These are phyloP conservation scores for Drosophila picticornis DNA, from an alignment of 2,888 invertebrate species.

Conservation along the genomic window DNA sequence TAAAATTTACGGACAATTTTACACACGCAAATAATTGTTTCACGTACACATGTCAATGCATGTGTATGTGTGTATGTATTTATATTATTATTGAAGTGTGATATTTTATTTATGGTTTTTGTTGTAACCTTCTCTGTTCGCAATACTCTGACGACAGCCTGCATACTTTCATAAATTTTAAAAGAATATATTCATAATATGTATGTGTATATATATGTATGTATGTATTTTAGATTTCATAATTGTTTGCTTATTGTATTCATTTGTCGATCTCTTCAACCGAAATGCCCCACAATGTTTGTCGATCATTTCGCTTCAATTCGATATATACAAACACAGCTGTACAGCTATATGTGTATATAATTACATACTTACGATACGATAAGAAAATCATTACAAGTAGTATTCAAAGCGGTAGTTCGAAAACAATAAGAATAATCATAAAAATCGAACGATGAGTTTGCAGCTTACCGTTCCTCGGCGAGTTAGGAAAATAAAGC, in stretches of 20 bases:
- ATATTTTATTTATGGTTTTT: conserved; percentile 59
- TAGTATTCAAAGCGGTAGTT: conserved; percentile 7
- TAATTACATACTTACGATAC: conserved; percentile 16
- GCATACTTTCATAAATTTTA: conserved; percentile 76
- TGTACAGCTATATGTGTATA: neutral
- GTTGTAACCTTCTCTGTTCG: conserved; percentile 27
- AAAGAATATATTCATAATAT: conserved; percentile 80
- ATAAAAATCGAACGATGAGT: neutral
- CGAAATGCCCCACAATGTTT: conserved; percentile 18
- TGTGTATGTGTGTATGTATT: conserved; percentile 53
- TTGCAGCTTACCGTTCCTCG: neutral
- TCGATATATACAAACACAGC: conserved; percentile 4
- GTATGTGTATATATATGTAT: conserved; percentile 45
- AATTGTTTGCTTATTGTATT: conserved; percentile 55
- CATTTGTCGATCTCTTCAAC: conserved; percentile 40
- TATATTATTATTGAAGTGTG: conserved; percentile 75
- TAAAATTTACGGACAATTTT: conserved; percentile 84
- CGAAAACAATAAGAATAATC: conserved; percentile 6
- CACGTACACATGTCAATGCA: conserved; percentile 45
- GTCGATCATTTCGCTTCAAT: conserved; percentile 11
- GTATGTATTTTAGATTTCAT: conserved; percentile 50
- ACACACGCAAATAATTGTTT: conserved; percentile 66
- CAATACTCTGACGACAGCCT: conserved; percentile 39
- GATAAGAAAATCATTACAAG: conserved; percentile 7
- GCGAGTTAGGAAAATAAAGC: conserved; percentile 1